Base-by-base conservation (phyloP, 2,888 invertebrate genomes). In the Hofmannophila pseudospretella region DNA sequence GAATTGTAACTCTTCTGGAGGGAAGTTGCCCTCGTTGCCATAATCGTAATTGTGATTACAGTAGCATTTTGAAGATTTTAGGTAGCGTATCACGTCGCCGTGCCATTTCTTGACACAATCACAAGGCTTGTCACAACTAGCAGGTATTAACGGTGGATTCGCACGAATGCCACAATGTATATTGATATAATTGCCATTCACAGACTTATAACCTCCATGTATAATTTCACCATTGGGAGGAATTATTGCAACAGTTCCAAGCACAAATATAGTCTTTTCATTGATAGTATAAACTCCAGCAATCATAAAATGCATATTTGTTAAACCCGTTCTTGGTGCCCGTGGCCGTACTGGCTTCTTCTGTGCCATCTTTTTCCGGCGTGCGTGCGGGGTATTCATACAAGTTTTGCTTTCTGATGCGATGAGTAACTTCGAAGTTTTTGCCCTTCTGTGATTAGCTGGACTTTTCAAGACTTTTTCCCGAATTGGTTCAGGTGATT, bases 1-100 rank as follows among this genome's bases (percentile, higher is more conserved):
- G 41, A 51, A 82, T 1, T 73, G 74, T 9, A 77, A 43, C 36
- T 81, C 79, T 0, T 80, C 74, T 3, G 63, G 44, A 4, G 58
- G 51, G 37, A 79, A 81, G 0, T 45, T 38, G 1, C 72, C 80
- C 41, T 79, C 76, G 38, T 82, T 72, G 7, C 62, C 56, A 33
- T 65, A 81, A 44, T 85, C 85, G 34, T 61, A 85, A 41, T 51
- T 45, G 47, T 85, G 85, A 10, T 65, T 69, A 42, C 84, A 84
- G 33, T 59, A 45, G 41, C 85, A 85, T 66, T 82, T 85, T 13
- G 62, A 67, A 9, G 42, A 44, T 47, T 67, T 68, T 2, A 77
- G 41, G 41, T 79, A 81, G 8, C 63, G 36, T 10, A 81, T 56
- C 5, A 70, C 62, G 22, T 62, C 20, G 7, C 70, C 59, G 4